These are phyloP conservation scores for Drosophila nikananu DNA, from an alignment of 1,140 invertebrate species.

Conservation along the genomic window DNA sequence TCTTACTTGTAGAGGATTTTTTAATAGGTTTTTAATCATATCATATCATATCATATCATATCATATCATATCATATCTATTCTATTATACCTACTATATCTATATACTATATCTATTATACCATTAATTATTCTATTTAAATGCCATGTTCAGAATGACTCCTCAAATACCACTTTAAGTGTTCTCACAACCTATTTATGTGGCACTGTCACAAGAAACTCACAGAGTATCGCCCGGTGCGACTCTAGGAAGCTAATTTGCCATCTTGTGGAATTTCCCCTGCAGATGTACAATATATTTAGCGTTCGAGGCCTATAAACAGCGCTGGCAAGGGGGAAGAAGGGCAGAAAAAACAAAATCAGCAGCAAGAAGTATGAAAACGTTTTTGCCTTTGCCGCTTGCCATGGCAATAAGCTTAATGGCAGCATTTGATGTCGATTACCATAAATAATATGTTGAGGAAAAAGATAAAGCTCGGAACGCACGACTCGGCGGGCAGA, in stretches of 20 bases:
- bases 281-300: conserved; percentile 30
- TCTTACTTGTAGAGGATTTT: not conserved
- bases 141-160: not conserved
- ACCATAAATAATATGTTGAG: conserved; percentile 69
- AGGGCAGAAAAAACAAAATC: conserved; percentile 13
- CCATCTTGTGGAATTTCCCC: conserved; percentile 18
- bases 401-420: conserved; percentile 78
- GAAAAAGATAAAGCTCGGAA: conserved; percentile 36
- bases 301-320: conserved; percentile 50
- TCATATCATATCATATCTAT: no score
- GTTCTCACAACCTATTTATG: not conserved
- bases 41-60: no score
- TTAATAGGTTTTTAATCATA: no score
- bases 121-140: no score
- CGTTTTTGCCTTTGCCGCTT: conserved; percentile 55
- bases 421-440: conserved; percentile 80
- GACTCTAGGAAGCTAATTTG: not conserved
- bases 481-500: conserved; percentile 45
- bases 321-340: conserved; percentile 17
- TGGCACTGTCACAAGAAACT: not conserved
- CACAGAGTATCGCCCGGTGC: not conserved
- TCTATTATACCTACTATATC: no score
- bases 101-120: no score
- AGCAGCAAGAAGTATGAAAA: conserved; percentile 46
- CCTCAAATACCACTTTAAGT: not conserved